Conservation (phyloP, 2,113 vertebrate species). For the Benitochromis conjunctus region DNA sequence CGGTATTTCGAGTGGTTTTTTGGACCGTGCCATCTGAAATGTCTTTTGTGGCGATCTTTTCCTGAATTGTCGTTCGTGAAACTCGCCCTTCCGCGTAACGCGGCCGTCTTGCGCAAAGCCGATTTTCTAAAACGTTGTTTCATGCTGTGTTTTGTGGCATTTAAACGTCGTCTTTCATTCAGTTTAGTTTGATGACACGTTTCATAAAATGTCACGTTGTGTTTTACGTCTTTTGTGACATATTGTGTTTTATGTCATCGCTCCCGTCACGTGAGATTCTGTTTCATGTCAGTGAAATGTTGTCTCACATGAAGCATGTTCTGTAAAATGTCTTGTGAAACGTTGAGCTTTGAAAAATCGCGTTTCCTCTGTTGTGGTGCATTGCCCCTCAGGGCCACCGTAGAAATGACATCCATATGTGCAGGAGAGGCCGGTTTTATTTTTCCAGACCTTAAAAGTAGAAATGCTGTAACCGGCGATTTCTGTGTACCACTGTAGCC, state of each 20-base stretch:
- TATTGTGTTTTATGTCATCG: neutral
- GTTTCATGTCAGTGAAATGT: neutral
- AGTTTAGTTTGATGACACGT: neutral
- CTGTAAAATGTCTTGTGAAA: neutral
- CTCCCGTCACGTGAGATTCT: neutral
- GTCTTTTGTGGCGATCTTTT: neutral
- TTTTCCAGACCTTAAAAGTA: neutral
- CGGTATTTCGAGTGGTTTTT: neutral
- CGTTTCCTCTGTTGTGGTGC: neutral
- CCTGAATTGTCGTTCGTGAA: neutral
- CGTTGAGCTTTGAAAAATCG: neutral
- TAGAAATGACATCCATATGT: neutral
- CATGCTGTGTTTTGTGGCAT: neutral
- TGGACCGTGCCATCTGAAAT: neutral
- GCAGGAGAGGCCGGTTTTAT: neutral
- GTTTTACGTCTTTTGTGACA: neutral
- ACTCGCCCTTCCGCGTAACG: neutral
- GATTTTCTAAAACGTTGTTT: neutral
- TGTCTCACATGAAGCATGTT: neutral
- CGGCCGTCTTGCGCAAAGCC: neutral
- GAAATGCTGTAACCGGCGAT: neutral
- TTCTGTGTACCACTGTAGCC: neutral
- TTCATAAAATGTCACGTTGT: neutral
- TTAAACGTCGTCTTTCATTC: neutral
- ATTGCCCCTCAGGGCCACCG: neutral